Conservation (phyloP, 2,888 invertebrate species). For the Polymixis flavicincta region DNA sequence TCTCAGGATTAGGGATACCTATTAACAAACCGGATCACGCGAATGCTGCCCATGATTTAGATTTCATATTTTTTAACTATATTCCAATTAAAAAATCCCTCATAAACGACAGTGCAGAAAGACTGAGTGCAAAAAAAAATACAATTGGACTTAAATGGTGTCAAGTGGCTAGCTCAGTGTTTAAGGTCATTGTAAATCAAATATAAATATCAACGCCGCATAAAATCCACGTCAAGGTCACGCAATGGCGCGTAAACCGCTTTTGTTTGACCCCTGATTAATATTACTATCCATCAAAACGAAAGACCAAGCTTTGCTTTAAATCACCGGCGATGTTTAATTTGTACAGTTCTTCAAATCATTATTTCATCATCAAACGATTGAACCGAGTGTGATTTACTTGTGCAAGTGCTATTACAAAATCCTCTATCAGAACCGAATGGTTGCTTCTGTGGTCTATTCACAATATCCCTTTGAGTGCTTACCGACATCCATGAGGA, state of each 20-base stretch:
- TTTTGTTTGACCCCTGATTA: constrained; percentile 46
- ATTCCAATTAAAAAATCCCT: not conserved
- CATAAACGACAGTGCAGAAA: not conserved
- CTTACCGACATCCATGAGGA: not conserved
- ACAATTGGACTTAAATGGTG: constrained; percentile 35
- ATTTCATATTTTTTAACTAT: not conserved
- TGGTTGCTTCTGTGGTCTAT: not conserved
- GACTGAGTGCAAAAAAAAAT: constrained; percentile 1
- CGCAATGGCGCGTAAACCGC: constrained; percentile 41
- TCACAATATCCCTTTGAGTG: not conserved
- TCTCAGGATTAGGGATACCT: not conserved
- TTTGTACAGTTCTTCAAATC: constrained; percentile 50
- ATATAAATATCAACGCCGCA: constrained; percentile 34
- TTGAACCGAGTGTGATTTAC: constrained; percentile 49
- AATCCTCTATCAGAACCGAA: constrained; percentile 3
- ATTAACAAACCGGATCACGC: not conserved
- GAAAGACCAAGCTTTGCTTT: constrained; percentile 39
- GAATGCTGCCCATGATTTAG: not conserved
- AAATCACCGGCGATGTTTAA: constrained; percentile 29
- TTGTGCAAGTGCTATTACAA: constrained; percentile 49
- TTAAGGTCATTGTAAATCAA: constrained; percentile 56
- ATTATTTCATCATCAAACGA: constrained; percentile 50
- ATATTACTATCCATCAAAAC: constrained; percentile 37
- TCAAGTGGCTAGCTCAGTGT: constrained; percentile 33
- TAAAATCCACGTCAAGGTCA: constrained; percentile 50